Percentiles rank a stretch among this genome's conserved stretches.
Evolutionary conservation across 2,797 vertebrate genomes (phyloP).

Genomic region (Octomys mimax): DNA sequence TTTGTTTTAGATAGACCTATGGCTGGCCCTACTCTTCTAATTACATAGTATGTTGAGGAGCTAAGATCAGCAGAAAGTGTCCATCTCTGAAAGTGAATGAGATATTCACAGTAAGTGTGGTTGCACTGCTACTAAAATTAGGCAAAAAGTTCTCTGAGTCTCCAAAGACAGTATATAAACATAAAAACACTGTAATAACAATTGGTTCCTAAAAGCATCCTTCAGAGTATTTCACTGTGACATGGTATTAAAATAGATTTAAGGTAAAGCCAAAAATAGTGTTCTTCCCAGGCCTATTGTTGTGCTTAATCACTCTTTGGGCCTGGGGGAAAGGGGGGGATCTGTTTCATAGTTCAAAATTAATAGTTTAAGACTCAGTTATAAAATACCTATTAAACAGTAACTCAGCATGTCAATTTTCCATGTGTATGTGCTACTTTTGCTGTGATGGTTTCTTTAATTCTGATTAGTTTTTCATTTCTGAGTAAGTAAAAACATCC

Average conservation of each 20-base stretch:
- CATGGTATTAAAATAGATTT: slow-evolving; percentile 37
- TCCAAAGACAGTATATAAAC: neutral
- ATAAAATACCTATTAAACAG: neutral
- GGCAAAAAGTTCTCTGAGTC: slow-evolving; percentile 15
- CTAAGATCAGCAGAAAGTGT: neutral
- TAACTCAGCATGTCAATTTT: slow-evolving; percentile 37
- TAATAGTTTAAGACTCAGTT: slow-evolving; percentile 31
- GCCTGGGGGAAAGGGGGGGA: neutral
- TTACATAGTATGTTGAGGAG: neutral
- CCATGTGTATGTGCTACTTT: slow-evolving; percentile 4
- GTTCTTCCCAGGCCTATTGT: neutral
- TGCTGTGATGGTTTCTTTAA: neutral
- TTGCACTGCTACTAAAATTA: slow-evolving; percentile 2
- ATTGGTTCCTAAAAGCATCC: slow-evolving; percentile 33
- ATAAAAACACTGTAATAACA: slow-evolving; percentile 5
- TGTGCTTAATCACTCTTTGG: slow-evolving; percentile 16
- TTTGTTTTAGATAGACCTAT: slow-evolving; percentile 32
- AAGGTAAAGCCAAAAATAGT: neutral
- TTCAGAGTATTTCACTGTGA: slow-evolving; percentile 26
- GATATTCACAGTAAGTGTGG: slow-evolving; percentile 11
- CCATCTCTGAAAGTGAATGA: slow-evolving; percentile 19
- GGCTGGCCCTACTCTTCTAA: slow-evolving; percentile 2
- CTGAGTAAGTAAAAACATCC: neutral
- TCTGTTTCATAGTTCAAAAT: slow-evolving; percentile 51
- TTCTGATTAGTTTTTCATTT: slow-evolving; percentile 38